These are phyloP conservation scores for Drosophila burlai DNA, from an alignment of 1,140 invertebrate species.

Conservation along the genomic window DNA sequence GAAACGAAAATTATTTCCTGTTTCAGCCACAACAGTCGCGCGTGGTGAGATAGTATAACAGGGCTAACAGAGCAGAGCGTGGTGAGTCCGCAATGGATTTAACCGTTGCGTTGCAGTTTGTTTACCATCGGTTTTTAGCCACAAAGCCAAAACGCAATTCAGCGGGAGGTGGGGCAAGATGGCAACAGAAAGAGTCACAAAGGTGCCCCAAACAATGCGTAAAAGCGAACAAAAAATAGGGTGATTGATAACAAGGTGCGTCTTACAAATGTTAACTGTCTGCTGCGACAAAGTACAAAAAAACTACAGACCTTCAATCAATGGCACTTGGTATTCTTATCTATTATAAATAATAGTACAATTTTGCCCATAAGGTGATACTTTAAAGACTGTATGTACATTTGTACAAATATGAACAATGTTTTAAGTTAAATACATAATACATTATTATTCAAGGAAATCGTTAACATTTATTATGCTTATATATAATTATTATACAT, in stretches of 20 bases:
- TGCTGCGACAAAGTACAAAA: slow-evolving; percentile 8
- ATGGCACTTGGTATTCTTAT: slow-evolving; percentile 18
- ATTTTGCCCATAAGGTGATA: slow-evolving; percentile 2
- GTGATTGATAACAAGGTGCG: slow-evolving; percentile 52
- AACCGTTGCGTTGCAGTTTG: slow-evolving; percentile 45
- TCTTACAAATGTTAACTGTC: slow-evolving; percentile 30
- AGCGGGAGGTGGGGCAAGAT: slow-evolving; percentile 5
- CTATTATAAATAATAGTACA: slow-evolving; percentile 8
- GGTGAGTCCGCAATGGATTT: slow-evolving; percentile 32
- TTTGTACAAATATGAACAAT: no score
- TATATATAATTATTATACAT: background rate
- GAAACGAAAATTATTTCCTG: slow-evolving; percentile 70
- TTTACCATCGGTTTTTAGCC: slow-evolving; percentile 39
- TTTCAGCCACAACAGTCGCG: slow-evolving; percentile 44
- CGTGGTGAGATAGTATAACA: slow-evolving; percentile 29
- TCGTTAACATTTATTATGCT: background rate
- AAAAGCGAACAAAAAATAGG: slow-evolving; percentile 18
- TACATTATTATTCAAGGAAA: background rate
- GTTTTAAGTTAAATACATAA: background rate
- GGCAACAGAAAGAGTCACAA: slow-evolving; percentile 9
- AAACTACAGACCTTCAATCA: slow-evolving; percentile 13
- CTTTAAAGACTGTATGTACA: background rate
- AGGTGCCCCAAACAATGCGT: slow-evolving; percentile 38
- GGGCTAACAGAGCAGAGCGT: slow-evolving; percentile 41
- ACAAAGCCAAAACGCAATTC: slow-evolving; percentile 37